Evolutionary conservation across 2,113 vertebrate species (phyloP), one percentile per base, ranked within the genome.

Genomic region (Poecile atricapillus): DNA sequence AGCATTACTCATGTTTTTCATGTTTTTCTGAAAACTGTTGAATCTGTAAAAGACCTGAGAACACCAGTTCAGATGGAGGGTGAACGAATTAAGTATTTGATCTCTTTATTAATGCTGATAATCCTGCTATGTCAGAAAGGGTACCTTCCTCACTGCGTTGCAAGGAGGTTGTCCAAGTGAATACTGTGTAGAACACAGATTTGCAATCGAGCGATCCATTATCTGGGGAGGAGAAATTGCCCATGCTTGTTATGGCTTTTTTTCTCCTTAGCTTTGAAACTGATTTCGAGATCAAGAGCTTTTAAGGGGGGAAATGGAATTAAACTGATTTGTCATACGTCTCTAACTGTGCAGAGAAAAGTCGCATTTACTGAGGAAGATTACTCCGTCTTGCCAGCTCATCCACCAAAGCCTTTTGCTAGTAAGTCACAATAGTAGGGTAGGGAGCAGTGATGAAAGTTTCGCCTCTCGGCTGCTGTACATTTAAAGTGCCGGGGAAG

Each of bases 371-470:
- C 14, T 46, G 59, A 56, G 37, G 33, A 15, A 35, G 30, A 47
- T 0, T 11, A 52, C 31, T 89, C 62, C 43, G 53, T 39, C 30
- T 71, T 47, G 35, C 49, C 73, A 60, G 37, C 28, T 74, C 60
- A 21, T 62, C 37, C 46, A 13, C 13, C 20, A 12, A 23, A 39
- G 39, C 39, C 39, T 39, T 39, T 39, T 39, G 39, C 39, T 39
- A 12, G 12, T 39, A 39, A 39, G 12, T 39, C 39, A 14, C 30
- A 19, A 7, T 2, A 10, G 10, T 1, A 19, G n/a, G 21, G 19
- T 35, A 27, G 44, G 18, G 33, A 73, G 18, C 0, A 0, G 19
- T 0, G 1, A 24, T 4, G 15, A 9, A 21, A 15, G 21, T 21
- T 43, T 17, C 12, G 8, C 21, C 11, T n/a, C 39, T 43, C 15